Base-by-base conservation (phyloP, 1,140 invertebrate genomes). In the Charaxes varanes region DNA sequence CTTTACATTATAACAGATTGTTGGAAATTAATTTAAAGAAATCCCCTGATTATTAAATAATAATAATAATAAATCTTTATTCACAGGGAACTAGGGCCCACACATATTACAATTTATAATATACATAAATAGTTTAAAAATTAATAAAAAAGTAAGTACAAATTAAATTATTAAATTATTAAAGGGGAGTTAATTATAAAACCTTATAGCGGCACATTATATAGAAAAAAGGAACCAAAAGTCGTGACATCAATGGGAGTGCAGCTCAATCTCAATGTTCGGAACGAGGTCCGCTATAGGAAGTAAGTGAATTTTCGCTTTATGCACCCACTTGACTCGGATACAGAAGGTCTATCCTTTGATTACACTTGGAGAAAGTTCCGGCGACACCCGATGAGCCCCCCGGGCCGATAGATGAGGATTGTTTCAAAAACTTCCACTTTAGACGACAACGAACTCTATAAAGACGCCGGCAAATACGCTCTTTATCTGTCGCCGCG, bases 241-340 rank as follows among this genome's bases (percentile, higher is more conserved):
- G 1, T 30, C 10, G 2, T 8, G 4, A 19, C 41, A 28, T 16
- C 14, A 68, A 23, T 32, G 34, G 8, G 46, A 63, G 6, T 42
- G n/a, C 30, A 8, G 3, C 15, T 53, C 38, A 54, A 56, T 47
- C 57, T 53, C 57, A 71, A 73, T 76, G 73, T 78, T 78, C 69
- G 71, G 57, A 68, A 60, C 73, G 58, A 57, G 62, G 68, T 66
- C 64, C 51, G 65, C 62, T 57, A 57, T 63, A 64, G 64, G 37
- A 41, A 63, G 70, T 74, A 78, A 78, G 70, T 78, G 73, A 78
- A 78, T 78, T 78, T 69, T 63, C 67, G 49, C 73, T 72, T 69
- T 64, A 72, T 71, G 63, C 57, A 70, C 54, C 67, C 62, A 77
- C 72, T 77, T 71, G 64, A 62, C 66, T 77, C 48, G 48, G 53